Conservation (phyloP, 2,113 vertebrate species). For the Aramus guarauna region DNA sequence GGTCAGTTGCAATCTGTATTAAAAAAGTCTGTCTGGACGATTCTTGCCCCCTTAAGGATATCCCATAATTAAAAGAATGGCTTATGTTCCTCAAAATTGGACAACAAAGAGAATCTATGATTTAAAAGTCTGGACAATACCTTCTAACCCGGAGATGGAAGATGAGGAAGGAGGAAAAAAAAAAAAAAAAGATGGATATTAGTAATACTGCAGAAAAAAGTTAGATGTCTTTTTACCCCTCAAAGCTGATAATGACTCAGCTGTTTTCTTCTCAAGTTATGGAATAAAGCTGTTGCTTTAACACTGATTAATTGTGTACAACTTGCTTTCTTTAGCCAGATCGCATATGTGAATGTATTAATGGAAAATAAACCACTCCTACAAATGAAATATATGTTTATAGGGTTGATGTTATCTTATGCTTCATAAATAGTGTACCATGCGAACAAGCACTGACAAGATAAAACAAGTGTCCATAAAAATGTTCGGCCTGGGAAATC, state of each 20-base stretch:
- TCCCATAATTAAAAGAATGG: neutral
- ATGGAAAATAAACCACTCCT: constrained; percentile 26
- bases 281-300: neutral
- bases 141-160: neutral
- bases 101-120: neutral
- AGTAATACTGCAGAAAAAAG: neutral
- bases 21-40: neutral
- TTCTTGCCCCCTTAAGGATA: neutral
- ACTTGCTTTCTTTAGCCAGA: neutral
- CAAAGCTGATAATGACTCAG: neutral
- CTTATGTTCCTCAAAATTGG: neutral
- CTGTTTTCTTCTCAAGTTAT: neutral
- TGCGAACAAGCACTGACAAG: constrained; percentile 37
- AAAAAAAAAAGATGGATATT: neutral
- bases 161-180: neutral
- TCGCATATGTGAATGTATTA: neutral
- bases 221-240: neutral
- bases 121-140: neutral
- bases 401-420: constrained; percentile 54
- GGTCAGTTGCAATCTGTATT: neutral
- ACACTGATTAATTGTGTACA: neutral
- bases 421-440: neutral
- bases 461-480: constrained; percentile 27
- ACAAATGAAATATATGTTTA: constrained; percentile 13
- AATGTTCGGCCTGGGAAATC: constrained; percentile 35